phyloP scores from a whole-genome alignment of 2,888 invertebrate species.

The Tetranychus truncatus region DNA sequence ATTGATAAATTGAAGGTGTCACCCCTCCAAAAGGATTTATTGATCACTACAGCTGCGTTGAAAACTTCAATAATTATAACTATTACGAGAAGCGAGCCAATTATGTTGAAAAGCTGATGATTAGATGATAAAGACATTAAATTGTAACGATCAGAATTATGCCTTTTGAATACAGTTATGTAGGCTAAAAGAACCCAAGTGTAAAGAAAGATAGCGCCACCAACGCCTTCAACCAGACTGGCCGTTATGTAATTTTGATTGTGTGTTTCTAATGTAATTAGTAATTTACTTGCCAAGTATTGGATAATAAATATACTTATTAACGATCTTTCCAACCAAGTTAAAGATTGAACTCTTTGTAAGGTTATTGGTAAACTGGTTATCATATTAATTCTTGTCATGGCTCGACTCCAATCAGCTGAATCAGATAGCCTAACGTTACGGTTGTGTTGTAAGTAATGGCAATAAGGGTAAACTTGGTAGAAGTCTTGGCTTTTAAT shows the following conservation, averaged over 20 bases:
- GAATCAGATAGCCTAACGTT: neutral
- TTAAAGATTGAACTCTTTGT: neutral
- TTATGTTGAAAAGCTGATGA: neutral
- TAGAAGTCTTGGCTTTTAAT: neutral
- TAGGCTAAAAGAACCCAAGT: neutral
- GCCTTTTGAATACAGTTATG: neutral
- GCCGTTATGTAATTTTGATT: neutral
- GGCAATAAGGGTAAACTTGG: neutral
- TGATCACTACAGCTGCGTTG: neutral
- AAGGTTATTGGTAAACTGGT: neutral
- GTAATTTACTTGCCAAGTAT: neutral
- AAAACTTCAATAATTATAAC: neutral
- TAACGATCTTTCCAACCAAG: neutral
- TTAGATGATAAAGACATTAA: neutral
- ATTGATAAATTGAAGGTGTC: neutral
- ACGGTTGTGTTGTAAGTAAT: neutral
- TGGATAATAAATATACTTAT: neutral
- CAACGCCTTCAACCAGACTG: neutral
- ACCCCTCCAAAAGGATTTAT: neutral
- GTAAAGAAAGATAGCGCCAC: neutral
- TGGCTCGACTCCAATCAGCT: slow-evolving; percentile 1
- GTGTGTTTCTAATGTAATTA: neutral
- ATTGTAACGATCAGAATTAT: neutral
- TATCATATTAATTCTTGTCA: neutral
- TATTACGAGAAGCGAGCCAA: neutral